phyloP scores from a whole-genome alignment of 1,140 invertebrate genomes.

The Pemphigus obesinymphae region DNA sequence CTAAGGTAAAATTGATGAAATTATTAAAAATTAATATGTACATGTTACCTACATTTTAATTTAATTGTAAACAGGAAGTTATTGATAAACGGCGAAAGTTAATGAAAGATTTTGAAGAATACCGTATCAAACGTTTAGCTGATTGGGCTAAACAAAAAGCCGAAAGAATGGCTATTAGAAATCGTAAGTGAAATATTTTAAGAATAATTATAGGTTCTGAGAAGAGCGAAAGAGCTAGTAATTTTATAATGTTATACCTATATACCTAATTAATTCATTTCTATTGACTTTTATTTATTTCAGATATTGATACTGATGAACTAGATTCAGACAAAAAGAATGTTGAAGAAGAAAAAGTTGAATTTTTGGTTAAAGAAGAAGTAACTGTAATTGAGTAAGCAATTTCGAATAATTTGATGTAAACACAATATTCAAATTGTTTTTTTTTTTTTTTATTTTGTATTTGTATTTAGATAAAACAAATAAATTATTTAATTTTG shows the following conservation, averaged over 20 bases:
- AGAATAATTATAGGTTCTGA: too few species aligned
- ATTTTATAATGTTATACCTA: background rate
- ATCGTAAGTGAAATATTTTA: constrained; percentile 69
- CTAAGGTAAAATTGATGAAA: constrained; percentile 61
- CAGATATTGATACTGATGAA: constrained; percentile 89
- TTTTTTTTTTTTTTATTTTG: constrained; percentile 23
- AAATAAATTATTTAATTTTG: too few species aligned
- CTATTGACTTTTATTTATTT: constrained; percentile 50
- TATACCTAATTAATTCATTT: background rate
- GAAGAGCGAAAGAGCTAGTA: too few species aligned
- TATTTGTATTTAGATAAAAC: background rate
- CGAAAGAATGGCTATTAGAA: constrained; percentile 74
- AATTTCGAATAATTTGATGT: constrained; percentile 35
- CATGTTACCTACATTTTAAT: background rate
- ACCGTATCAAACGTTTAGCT: constrained; percentile 67
- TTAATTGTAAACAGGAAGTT: constrained; percentile 62
- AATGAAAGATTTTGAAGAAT: constrained; percentile 82
- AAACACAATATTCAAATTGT: constrained; percentile 1
- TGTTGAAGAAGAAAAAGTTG: constrained; percentile 89
- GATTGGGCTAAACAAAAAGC: constrained; percentile 74
- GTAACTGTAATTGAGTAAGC: constrained; percentile 65
- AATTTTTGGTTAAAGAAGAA: constrained; percentile 98
- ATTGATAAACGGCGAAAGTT: constrained; percentile 87
- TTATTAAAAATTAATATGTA: background rate
- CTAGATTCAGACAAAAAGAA: constrained; percentile 78